Percentiles rank a stretch among this genome's conserved stretches.
These are phyloP conservation scores for Gymnosoma rotundatum DNA, from an alignment of 2,888 invertebrate species.

Conservation along the genomic window DNA sequence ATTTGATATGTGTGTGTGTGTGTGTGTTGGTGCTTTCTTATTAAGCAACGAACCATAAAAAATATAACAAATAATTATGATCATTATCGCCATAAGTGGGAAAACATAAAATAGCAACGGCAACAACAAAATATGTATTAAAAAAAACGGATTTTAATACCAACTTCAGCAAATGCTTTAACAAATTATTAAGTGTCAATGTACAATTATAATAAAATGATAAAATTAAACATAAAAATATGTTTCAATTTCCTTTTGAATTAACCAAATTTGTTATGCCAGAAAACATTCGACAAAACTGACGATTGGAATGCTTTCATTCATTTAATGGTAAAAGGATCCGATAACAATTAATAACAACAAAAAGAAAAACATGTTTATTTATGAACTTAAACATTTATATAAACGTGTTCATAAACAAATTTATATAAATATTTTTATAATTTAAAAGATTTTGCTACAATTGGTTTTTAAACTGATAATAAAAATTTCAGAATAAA, in stretches of 20 bases:
- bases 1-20: neutral
- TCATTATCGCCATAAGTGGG: conserved; percentile 69
- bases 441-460: no score
- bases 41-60: conserved; percentile 65
- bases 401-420: no score
- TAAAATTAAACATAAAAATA: conserved; percentile 47
- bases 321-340: conserved; percentile 17
- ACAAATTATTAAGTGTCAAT: conserved; percentile 65
- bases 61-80: conserved; percentile 69
- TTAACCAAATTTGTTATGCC: conserved; percentile 46
- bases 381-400: no score
- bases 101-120: conserved; percentile 40
- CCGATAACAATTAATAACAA: no score
- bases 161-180: conserved; percentile 48
- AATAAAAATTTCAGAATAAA: no score
- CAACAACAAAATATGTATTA: conserved; percentile 2
- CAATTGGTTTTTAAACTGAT: no score
- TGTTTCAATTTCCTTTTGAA: conserved; percentile 46
- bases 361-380: no score
- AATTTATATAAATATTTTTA: no score
- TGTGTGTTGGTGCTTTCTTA: conserved; percentile 25
- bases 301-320: conserved; percentile 40
- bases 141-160: conserved; percentile 62
- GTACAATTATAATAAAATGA: conserved; percentile 66
- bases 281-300: conserved; percentile 42